Evolutionary conservation across 2,113 vertebrate species (phyloP), one percentile per base, ranked within the genome.

Genomic region (Psammodynastes pulverulentus): DNA sequence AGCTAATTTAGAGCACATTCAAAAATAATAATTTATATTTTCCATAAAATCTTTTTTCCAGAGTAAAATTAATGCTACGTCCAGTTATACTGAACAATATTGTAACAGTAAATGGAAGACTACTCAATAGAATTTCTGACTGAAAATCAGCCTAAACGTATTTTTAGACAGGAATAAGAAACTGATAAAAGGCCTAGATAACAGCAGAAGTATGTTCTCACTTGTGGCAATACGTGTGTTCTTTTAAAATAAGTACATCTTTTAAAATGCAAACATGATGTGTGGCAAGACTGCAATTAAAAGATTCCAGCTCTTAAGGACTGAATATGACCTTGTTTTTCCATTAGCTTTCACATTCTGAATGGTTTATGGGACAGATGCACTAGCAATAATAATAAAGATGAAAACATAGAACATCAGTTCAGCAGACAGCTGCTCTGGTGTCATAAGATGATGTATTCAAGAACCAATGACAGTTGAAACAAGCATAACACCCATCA

Each of bases 1-100:
- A 95, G 91, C 94, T 93, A 56, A 67, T 94, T 79, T 97, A 93
- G 94, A 93, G 8, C 91, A 92, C 93, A 84, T 94, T 88, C n/a
- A 49, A 94, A 88, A 94, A 94, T 24, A 91, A 92, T 86, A 93
- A 95, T 93, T 89, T 93, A 43, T 54, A 51, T 92, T 94, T 94
- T 94, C 56, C 58, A 93, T 95, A 95, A 72, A 58, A 87, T 2
- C 39, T 90, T 92, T 95, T 51, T 91, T 92, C 46, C 62, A 92
- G 56, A 88, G 7, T 88, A 93, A 95, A 95, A 92, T 56, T 43
- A 15, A 56, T 8, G 79, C 94, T 91, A 95, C 0, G 0, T 84
- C n/a, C 90, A 92, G 67, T 93, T 93, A 10, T 92, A 39, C 39
- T 91, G 67, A 54, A 72, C 93, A 53, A 94, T 84, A 86, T 72